These are phyloP conservation scores for Antheraea mylitta DNA, from an alignment of 1,140 invertebrate species.

Conservation along the genomic window DNA sequence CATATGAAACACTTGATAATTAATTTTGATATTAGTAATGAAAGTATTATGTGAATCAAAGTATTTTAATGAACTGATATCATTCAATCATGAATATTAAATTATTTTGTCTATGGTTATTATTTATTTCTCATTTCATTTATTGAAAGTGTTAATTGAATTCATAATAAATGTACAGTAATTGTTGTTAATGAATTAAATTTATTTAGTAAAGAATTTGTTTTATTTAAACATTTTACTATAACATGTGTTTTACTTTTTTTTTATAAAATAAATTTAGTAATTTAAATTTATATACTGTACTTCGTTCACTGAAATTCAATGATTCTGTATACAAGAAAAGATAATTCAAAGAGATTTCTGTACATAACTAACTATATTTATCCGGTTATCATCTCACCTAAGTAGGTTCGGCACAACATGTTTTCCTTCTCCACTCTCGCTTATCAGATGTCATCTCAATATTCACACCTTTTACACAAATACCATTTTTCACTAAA, in stretches of 20 bases:
- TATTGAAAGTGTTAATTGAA: neutral
- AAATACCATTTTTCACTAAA: no score
- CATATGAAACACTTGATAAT: neutral
- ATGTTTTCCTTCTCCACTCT: no score
- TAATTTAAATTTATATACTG: no score
- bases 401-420: no score
- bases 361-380: no score
- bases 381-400: no score
- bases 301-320: no score
- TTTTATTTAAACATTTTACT: neutral
- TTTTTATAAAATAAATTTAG: no score
- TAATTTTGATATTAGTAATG: neutral
- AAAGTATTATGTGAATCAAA: constrained; percentile 16
- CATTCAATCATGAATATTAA: constrained; percentile 5
- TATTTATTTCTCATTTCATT: constrained; percentile 14
- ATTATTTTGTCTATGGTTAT: constrained; percentile 7
- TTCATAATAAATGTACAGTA: constrained; percentile 3
- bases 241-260: neutral
- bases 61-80: constrained; percentile 6
- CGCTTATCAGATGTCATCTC: no score
- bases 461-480: no score
- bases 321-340: no score
- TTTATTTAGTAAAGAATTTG: neutral
- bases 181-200: constrained; percentile 2
- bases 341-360: no score